Base-by-base conservation (phyloP, 2,113 vertebrate genomes). In the Ramphastos sulfuratus region DNA sequence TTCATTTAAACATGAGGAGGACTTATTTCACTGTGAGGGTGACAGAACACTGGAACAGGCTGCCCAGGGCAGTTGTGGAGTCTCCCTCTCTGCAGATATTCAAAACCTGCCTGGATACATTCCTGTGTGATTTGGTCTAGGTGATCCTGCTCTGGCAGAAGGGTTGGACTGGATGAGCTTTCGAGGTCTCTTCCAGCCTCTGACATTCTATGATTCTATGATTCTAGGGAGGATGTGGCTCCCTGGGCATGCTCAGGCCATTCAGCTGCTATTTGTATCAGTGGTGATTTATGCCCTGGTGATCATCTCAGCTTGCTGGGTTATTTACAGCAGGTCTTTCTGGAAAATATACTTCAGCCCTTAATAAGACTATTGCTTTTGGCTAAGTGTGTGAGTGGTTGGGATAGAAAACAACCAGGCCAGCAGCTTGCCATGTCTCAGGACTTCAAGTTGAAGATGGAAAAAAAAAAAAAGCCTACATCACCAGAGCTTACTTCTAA, bases 341-440 rank as follows among this genome's bases (percentile, higher is more conserved):
- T 90, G 87, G 94, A 93, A 93, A 94, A 94, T 91, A 64, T n/a
- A 71, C 30, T 87, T 85, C 71, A 96, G 80, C 69, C 64, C 61
- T 92, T 77, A 76, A 61, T 55, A 71, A 63, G 44, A 15, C 3
- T 72, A 25, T 71, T 90, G 60, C 76, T 96, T 87, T 93, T 63
- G 85, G 61, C 48, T 58, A 18, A 73, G 48, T 10, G 2, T 4
- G 14, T 58, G 79, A 54, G 64, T 2, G 17, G 1, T 28, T 80
- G 70, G 81, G 69, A 83, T 28, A 87, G 50, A 63, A 88, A 91
- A 48, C 78, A 79, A 79, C 71, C 56, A 67, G 14, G 19, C 28
- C 78, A 87, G 77, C 48, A 44, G 27, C 44, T 67, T 42, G 33
- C 2, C 0, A 3, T 65, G 50, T 67, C 74, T 81, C 54, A 59